phyloP scores from a whole-genome alignment of 2,888 invertebrate species.

The Clanis bilineata region DNA sequence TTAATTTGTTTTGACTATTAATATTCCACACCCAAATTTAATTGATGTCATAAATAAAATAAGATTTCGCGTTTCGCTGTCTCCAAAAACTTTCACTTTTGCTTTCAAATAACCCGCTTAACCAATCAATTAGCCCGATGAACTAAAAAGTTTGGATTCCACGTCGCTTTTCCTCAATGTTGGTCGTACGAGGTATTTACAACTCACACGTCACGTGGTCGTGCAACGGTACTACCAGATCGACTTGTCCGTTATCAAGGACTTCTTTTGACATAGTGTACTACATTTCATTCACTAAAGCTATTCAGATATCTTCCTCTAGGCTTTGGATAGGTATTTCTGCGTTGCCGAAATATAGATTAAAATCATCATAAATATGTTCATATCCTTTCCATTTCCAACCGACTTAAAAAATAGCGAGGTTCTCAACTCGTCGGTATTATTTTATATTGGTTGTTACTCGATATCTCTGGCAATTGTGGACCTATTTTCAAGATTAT shows the following conservation, averaged over 20 bases:
- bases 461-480: too few species aligned
- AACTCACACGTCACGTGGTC: conserved; percentile 5
- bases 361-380: too few species aligned
- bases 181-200: neutral
- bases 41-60: conserved; percentile 10
- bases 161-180: conserved; percentile 1
- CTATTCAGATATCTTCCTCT: neutral
- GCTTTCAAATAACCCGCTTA: conserved; percentile 26
- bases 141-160: conserved; percentile 17
- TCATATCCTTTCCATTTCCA: too few species aligned
- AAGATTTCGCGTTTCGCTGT: conserved; percentile 10
- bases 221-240: conserved; percentile 20
- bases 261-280: conserved; percentile 19
- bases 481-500: too few species aligned
- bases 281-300: conserved; percentile 7
- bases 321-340: neutral
- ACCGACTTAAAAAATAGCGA: too few species aligned
- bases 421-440: too few species aligned
- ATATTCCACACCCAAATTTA: conserved; percentile 4
- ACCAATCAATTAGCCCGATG: conserved; percentile 15
- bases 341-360: too few species aligned
- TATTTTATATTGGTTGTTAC: too few species aligned
- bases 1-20: neutral
- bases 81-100: conserved; percentile 33
- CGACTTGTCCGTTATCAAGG: conserved; percentile 27